Evolutionary conservation across 2,113 vertebrate genomes (phyloP), one percentile per base, ranked within the genome.

Genomic region (Thalassoma bifasciatum): DNA sequence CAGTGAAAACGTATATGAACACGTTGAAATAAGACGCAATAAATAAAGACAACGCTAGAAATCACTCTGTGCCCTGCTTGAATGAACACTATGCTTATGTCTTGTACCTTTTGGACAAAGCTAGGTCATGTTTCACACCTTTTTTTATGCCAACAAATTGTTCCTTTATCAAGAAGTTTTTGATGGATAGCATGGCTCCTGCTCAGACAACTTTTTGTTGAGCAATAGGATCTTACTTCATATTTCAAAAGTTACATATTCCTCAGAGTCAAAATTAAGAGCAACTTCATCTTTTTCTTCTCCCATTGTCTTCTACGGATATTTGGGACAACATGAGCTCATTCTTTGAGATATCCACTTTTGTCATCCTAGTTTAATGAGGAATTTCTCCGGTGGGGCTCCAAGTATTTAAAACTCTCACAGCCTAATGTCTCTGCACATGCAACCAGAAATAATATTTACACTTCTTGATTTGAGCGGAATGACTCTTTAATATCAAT

Each of bases 401-500:
- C 13, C 19, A 30, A 37, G 26, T 23, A 17, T 46, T 46, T 4
- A 22, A 26, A 57, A 49, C 16, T 46, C 6, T 46, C 44, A 46
- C 14, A 46, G 7, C 12, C 44, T 46, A n/a, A 24, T 22, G 23
- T 52, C 14, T 56, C 3, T 37, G n/a, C 53, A 60, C 1, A 16
- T 60, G 46, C 42, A 58, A 22, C 30, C 1, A 4, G 17, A 57
- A 21, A 10, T 17, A 17, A 16, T 11, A 44, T 0, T 3, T 1
- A 38, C 1, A 12, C 9, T 65, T 51, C 63, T 2, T 42, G 46
- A 61, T 24, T 62, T 26, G 37, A 37, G 63, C 38, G 37, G 57
- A 70, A 34, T 38, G 22, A 19, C 21, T 38, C 19, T 69, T 75
- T 74, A 60, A 64, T 40, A 42, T 64, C 8, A 51, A 14, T 84